Conservation (phyloP, 2,888 invertebrate genomes). For the Agonopterix subpropinquella region DNA sequence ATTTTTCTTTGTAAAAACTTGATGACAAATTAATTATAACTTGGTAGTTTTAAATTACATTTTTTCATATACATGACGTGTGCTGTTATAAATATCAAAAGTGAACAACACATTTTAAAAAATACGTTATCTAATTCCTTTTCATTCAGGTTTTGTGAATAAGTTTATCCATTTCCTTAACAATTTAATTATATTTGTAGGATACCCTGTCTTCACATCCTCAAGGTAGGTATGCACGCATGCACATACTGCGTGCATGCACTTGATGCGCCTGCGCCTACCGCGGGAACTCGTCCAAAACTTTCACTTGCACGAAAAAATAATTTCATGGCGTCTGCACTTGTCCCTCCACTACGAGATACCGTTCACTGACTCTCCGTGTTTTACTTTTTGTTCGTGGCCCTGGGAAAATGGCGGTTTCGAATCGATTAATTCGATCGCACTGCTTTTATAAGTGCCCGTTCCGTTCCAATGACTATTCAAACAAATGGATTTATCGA, state of each 20-base stretch:
- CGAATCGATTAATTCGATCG: slow-evolving; percentile 20
- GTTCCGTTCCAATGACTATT: slow-evolving; percentile 25
- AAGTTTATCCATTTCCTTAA: no score
- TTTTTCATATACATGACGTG: no score
- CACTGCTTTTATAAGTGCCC: slow-evolving; percentile 15
- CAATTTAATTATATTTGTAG: no score
- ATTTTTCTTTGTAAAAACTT: no score
- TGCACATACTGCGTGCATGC: neutral
- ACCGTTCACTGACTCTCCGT: slow-evolving; percentile 41
- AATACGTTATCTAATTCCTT: no score
- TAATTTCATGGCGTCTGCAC: slow-evolving; percentile 26
- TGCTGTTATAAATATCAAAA: no score
- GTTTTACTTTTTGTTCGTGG: slow-evolving; percentile 10
- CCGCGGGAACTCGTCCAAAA: slow-evolving; percentile 28
- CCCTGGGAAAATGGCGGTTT: slow-evolving; percentile 22
- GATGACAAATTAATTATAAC: no score
- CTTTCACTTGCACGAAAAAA: slow-evolving; percentile 51
- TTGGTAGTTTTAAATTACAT: no score
- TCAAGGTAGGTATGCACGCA: neutral
- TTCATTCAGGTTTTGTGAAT: no score
- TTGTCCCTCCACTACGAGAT: slow-evolving; percentile 25
- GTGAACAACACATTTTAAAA: no score
- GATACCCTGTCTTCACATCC: no score
- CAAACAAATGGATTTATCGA: slow-evolving; percentile 17
- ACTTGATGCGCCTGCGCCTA: slow-evolving; percentile 4